A percentile compares a stretch with the other conserved stretches of the same genome.
Conservation (phyloP, 2,888 invertebrate species). For the Hirtodrosophila alboralis region DNA sequence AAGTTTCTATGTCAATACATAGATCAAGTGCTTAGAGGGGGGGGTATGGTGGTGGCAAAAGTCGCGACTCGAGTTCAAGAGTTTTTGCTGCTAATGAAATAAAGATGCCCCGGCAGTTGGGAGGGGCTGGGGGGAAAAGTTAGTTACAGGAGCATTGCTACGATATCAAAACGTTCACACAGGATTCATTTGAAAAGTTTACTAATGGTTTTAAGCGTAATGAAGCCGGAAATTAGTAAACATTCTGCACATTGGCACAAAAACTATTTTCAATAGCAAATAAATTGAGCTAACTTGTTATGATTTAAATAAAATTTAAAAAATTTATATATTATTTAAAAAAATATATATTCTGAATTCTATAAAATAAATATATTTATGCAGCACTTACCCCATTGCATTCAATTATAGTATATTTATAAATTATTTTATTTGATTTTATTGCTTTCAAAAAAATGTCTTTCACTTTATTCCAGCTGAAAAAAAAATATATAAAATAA, state of each 20-base stretch:
- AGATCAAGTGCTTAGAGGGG: slow-evolving; percentile 12
- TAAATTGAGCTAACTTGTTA: not conserved
- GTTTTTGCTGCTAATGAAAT: slow-evolving; percentile 62
- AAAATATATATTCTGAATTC: too few species aligned
- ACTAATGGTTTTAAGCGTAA: slow-evolving; percentile 76
- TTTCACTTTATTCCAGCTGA: too few species aligned
- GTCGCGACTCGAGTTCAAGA: slow-evolving; percentile 49
- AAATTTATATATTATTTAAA: too few species aligned
- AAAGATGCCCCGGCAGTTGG: slow-evolving; percentile 46
- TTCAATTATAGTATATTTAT: too few species aligned
- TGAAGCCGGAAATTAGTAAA: slow-evolving; percentile 79
- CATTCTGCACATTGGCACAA: slow-evolving; percentile 59
- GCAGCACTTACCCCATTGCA: too few species aligned
- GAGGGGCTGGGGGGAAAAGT: too few species aligned
- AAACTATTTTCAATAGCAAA: slow-evolving; percentile 9
- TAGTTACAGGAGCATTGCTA: not conserved
- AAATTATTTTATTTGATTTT: too few species aligned
- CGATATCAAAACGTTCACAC: slow-evolving; percentile 15
- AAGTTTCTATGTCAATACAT: slow-evolving; percentile 31
- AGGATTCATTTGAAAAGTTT: slow-evolving; percentile 70
- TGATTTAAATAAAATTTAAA: not conserved
- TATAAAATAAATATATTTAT: too few species aligned
- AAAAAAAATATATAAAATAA: too few species aligned
- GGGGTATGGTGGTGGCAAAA: slow-evolving; percentile 24
- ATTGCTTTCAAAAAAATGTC: too few species aligned